Evolutionary conservation across 2,113 vertebrate genomes (phyloP), one percentile per base, ranked within the genome.

Genomic region (Canis aureus): DNA sequence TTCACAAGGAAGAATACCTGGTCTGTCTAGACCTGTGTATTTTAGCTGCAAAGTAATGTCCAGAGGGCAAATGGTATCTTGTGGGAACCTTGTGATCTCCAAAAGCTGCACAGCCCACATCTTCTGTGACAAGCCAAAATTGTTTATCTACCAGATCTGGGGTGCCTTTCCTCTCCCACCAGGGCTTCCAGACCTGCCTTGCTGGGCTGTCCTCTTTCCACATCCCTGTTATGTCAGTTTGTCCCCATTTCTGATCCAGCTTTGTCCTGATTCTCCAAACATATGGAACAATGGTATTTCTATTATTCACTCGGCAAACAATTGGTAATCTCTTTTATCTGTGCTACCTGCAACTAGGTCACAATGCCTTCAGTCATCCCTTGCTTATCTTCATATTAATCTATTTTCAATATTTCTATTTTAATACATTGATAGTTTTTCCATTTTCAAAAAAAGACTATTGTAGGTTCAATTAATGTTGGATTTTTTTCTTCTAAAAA

Each of bases 391-490:
- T 95, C n/a, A n/a, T 11, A 25, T 43, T 5, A 25, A 82, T 15
- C 27, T 38, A 35, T 3, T 49, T 5, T 43, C 10, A 51, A 19
- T 32, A 17, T 51, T 74, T 71, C 59, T 67, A 27, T 64, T 76
- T 59, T 51, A n/a, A 59, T 27, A 73, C 51, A 94, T 27, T 66
- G 73, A 57, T 15, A 53, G 29, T 2, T 66, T n/a, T 35, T 53
- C 35, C 15, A 35, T 73, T 86, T 94, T 23, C 17, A 60, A 67
- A 74, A 74, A 93, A n/a, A 73, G 35, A 90, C n/a, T 32, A 35
- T 4, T 91, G 16, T 4, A 85, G 17, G 11, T 29, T 57, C 16
- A 81, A n/a, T 11, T 35, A 38, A 79, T 57, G 85, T 55, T 91
- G 43, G 51, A 71, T 22, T 23, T 82, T 43, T 43, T 81, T 59